Base-by-base conservation (phyloP, 1,140 invertebrate species). In the Ladona fulva region DNA sequence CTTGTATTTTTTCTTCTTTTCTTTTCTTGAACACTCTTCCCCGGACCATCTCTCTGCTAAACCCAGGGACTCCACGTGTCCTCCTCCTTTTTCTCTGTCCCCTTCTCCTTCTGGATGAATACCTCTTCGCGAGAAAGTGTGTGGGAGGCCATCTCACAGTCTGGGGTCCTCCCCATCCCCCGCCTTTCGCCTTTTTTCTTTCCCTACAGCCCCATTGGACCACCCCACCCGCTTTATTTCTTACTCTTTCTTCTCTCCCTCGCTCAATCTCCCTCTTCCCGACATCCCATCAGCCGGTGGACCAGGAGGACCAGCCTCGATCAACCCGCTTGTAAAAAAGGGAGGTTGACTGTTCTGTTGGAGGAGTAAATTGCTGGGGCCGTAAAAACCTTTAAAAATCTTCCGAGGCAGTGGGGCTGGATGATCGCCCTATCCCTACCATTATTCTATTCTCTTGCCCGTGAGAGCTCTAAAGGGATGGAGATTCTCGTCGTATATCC, bases 331-430 rank as follows among this genome's bases (percentile, higher is more conserved):
- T 1, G 8, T 5, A 37, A 37, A 37, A 37, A 37, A 37, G 14
- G 52, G 52, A 22, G 52, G 16, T 22, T 66, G 52, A 66, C 16
- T 66, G 52, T 66, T 66, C 52, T 66, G 52, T 22, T 66, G 16
- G 52, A n/a, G n/a, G n/a, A 66, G 52, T 66, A 66, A 66, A 66
- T 66, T 66, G n/a, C 52, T 66, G 16, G 14, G 52, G 52, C 52
- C 52, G 16, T 66, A 66, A 66, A 66, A 66, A 66, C 52, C 52
- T 66, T 66, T 66, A 66, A 66, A 66, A 66, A 66, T 66, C 52
- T 66, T 22, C 16, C 5, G 52, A 66, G 52, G n/a, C n/a, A n/a
- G n/a, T n/a, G n/a, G n/a, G n/a, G n/a, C n/a, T n/a, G n/a, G n/a
- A n/a, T n/a, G n/a, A 66, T 16, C 52, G n/a, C 14, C n/a, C 52